phyloP scores from a whole-genome alignment of 2,113 vertebrate species.

The Lanius collurio region DNA sequence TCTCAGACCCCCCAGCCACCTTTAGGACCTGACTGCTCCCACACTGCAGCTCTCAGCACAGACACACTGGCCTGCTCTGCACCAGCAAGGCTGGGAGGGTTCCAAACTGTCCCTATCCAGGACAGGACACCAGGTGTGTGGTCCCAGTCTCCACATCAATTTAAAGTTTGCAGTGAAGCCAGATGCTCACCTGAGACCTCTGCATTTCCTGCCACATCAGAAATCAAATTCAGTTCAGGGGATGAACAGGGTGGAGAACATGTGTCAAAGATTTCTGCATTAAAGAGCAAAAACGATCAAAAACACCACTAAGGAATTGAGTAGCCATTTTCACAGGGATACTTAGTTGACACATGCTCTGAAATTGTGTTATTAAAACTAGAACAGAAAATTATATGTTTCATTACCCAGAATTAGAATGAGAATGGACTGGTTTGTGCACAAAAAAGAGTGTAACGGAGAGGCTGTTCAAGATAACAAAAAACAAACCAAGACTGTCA shows the following conservation, averaged over 20 bases:
- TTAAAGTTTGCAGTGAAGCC: not conserved
- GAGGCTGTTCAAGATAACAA: not conserved
- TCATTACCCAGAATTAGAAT: slow-evolving; percentile 11
- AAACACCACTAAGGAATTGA: not conserved
- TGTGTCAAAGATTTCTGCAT: not conserved
- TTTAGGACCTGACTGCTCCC: not conserved
- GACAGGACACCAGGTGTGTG: not conserved
- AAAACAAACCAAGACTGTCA: not conserved
- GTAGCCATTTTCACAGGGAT: not conserved
- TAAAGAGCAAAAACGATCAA: not conserved
- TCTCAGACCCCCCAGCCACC: not conserved
- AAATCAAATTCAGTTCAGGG: not conserved
- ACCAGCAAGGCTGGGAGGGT: not conserved
- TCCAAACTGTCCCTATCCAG: not conserved
- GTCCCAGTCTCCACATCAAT: not conserved
- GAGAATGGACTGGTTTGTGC: slow-evolving; percentile 3
- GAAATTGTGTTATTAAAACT: not conserved
- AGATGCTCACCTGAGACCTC: not conserved
- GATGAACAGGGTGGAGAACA: not conserved
- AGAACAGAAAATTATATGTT: slow-evolving; percentile 42
- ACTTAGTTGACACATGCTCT: not conserved
- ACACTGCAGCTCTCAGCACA: not conserved
- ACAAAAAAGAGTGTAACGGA: not conserved
- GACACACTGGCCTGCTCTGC: not conserved
- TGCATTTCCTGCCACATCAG: not conserved